Percentiles rank a stretch among this genome's conserved stretches.
Evolutionary conservation across 2,113 vertebrate species (phyloP).

Genomic region (Onychorhynchus coronatus): DNA sequence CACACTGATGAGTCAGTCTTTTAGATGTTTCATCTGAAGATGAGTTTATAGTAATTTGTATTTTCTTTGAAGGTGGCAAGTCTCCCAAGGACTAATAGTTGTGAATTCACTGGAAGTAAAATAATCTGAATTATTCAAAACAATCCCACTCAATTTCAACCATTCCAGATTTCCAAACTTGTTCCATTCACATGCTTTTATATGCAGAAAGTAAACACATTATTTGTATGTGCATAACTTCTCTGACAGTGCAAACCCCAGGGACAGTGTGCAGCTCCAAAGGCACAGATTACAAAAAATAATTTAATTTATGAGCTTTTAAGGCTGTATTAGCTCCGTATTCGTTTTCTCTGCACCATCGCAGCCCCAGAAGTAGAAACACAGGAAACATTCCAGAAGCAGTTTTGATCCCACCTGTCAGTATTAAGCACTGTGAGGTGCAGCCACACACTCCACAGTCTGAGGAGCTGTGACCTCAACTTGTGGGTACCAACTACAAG

Average conservation of each 20-base stretch:
- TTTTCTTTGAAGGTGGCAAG: background rate
- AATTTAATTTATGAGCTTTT: background rate
- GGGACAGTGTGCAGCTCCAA: background rate
- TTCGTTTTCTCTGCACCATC: background rate
- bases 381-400: background rate
- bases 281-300: background rate
- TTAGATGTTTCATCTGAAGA: background rate
- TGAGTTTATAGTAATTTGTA: background rate
- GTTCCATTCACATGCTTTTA: background rate
- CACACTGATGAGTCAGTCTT: background rate
- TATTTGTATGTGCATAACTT: constrained; percentile 10
- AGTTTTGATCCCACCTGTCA: background rate
- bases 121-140: background rate
- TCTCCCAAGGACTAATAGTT: background rate
- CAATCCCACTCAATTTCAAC: background rate
- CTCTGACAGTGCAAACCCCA: background rate
- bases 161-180: background rate
- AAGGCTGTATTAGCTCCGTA: background rate
- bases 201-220: background rate
- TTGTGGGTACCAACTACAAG: background rate
- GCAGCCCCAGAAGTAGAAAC: background rate
- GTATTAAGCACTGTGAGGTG: background rate
- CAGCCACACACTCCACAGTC: background rate
- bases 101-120: constrained; percentile 4
- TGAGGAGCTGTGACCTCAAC: background rate